Evolutionary conservation across 2,888 invertebrate genomes (phyloP).

Genomic region (Phlogophora meticulosa): DNA sequence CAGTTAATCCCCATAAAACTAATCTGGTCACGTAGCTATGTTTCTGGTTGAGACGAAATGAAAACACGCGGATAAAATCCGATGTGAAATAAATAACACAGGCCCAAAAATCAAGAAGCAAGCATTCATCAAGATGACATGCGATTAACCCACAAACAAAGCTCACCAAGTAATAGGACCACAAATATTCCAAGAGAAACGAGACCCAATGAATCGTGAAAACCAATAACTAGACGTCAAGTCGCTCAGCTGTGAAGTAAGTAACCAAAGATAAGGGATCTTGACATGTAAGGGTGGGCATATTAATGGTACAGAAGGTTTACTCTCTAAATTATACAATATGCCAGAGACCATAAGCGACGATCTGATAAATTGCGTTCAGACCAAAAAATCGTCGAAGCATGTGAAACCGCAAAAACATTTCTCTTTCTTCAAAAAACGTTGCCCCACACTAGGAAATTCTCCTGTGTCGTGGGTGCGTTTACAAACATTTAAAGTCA

Average conservation of each 20-base stretch:
- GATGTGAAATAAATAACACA: background rate
- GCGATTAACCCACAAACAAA: conserved; percentile 42
- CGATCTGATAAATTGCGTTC: background rate
- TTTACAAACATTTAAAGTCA: too few relatives aligned
- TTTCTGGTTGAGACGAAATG: background rate
- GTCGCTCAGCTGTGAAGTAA: conserved; percentile 50
- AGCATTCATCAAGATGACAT: conserved; percentile 30
- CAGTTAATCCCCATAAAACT: background rate
- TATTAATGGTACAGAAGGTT: conserved; percentile 34
- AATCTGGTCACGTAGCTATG: background rate
- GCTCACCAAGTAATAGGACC: conserved; percentile 22
- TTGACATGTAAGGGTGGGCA: conserved; percentile 18
- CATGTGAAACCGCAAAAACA: background rate
- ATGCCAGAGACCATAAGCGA: background rate
- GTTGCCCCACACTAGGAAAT: too few relatives aligned
- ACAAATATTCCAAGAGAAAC: conserved; percentile 40
- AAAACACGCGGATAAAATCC: background rate
- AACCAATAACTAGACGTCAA: conserved; percentile 58
- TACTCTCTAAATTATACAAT: background rate
- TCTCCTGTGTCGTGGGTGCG: too few relatives aligned
- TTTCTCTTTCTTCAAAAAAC: too few relatives aligned
- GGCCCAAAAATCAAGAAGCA: conserved; percentile 27
- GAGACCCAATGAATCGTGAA: conserved; percentile 53
- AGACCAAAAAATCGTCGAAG: background rate
- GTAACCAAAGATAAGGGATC: conserved; percentile 39